Evolutionary conservation across 2,797 vertebrate genomes (phyloP), one percentile per base, ranked within the genome.

Genomic region (Ciconia nigra): DNA sequence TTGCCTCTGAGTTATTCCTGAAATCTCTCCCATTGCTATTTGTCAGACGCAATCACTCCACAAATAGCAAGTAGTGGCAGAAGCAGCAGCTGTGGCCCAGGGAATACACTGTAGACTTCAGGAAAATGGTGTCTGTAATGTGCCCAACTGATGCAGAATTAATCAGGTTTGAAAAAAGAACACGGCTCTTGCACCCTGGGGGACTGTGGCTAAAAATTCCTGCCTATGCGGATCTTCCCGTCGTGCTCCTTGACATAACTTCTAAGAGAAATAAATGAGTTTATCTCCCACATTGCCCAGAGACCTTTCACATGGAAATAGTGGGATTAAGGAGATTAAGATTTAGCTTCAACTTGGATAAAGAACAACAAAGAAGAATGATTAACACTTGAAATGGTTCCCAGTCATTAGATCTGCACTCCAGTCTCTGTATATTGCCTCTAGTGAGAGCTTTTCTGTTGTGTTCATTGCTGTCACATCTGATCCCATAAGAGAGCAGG

Each of bases 231-330:
- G 81, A 92, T 96, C 96, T 93, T 94, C 90, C 87, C 18, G 29
- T 97, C 1, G 0, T 83, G 87, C 89, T 96, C 89, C 90, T 94
- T 96, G 84, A 95, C 76, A 84, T 91, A 93, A 94, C 96, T 96
- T 95, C 93, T 94, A 59, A 96, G 66, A 92, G 92, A 76, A 94
- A 93, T 81, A 97, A 96, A 94, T 90, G 79, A 94, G 93, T 93
- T 97, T 95, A 95, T 96, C 87, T 97, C 93, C 58, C 66, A 83
- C 73, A 89, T 90, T 96, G 94, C 96, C 82, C 2, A 6, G 63
- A 95, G 93, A 96, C 87, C 82, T 97, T 97, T 95, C 87, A 91
- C 95, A 94, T 96, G 94, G 90, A 97, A 96, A 96, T 96, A 95
- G 89, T 70, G 42, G 82, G 93, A 96, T 97, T 97, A 96, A 94